Evolutionary conservation across 2,113 vertebrate species (phyloP).

Genomic region (Phodopus roborovskii): DNA sequence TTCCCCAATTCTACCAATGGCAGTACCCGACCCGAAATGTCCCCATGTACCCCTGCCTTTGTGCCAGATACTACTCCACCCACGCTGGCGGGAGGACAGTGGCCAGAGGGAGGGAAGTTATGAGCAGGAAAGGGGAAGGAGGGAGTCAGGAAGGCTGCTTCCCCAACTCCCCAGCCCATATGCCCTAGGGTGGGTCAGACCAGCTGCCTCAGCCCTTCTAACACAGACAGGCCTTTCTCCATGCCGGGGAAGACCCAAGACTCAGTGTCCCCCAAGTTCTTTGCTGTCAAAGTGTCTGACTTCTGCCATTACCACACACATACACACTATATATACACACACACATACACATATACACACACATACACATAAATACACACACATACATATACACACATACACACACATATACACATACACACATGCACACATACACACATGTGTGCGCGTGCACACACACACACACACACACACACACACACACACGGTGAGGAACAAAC

Average conservation of each 20-base stretch:
- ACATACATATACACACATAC: neutral
- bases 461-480: no score
- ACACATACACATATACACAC: neutral
- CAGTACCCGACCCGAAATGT: neutral
- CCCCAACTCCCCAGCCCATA: conserved; percentile 16
- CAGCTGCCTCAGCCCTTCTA: conserved; percentile 22
- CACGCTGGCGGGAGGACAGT: neutral
- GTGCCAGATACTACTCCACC: neutral
- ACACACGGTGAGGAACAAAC: no score
- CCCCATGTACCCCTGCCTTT: neutral
- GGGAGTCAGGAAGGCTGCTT: conserved; percentile 35
- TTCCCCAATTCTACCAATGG: neutral
- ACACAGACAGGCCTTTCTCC: neutral
- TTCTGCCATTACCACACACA: neutral
- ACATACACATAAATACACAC: neutral
- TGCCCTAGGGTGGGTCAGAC: neutral
- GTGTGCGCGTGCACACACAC: no score
- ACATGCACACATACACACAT: neutral
- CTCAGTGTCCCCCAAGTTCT: neutral
- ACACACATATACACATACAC: neutral
- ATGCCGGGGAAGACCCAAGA: neutral
- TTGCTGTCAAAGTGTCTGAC: neutral
- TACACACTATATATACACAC: no score
- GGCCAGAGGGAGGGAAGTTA: neutral
- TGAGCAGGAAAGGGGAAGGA: conserved; percentile 56